Base-by-base conservation (phyloP, 2,888 invertebrate genomes). In the Mesochorus sp. region DNA sequence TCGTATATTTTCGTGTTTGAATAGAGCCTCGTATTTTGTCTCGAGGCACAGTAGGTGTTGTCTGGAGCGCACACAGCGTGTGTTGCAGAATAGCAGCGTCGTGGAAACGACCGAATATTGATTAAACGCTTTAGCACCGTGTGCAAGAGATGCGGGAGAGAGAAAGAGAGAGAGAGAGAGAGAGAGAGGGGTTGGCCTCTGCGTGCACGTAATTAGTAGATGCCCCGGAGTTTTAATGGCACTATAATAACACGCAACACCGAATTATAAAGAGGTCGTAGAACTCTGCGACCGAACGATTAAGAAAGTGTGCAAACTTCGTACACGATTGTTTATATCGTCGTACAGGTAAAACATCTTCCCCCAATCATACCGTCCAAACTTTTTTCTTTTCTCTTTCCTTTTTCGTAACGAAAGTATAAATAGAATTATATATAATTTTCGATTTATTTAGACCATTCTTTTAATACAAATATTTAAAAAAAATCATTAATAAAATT, bases 221-320 rank as follows among this genome's bases (percentile, higher is more conserved):
- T 85, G 87, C 84, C 86, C 49, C 83, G 83, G 84, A 86, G 85
- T 88, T 87, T 88, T 88, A 88, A 88, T 88, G 86, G 85, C 82
- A 84, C 87, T 87, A 87, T 87, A 88, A 87, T 87, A 87, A 86
- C 88, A 88, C 86, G 88, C 88, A 88, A 88, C 87, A 86, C 86
- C 84, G 82, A 88, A 88, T 86, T 86, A 86, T 85, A 85, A 81
- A 85, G 81, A 82, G 86, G 85, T 83, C 84, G 81, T 84, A 83
- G 84, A 78, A 84, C 84, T 83, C 80, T 59, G 75, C 75, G 71
- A 79, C 75, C 74, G 81, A 70, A 67, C 79, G 74, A 82, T 81
- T 81, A 81, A 74, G 79, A 75, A 73, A 73, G 68, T 75, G 71
- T 81, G 78, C 78, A 79, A 79, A 80, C 81, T 83, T 72, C 81